Conservation (phyloP, 2,888 invertebrate species). For the Pocota personata region DNA sequence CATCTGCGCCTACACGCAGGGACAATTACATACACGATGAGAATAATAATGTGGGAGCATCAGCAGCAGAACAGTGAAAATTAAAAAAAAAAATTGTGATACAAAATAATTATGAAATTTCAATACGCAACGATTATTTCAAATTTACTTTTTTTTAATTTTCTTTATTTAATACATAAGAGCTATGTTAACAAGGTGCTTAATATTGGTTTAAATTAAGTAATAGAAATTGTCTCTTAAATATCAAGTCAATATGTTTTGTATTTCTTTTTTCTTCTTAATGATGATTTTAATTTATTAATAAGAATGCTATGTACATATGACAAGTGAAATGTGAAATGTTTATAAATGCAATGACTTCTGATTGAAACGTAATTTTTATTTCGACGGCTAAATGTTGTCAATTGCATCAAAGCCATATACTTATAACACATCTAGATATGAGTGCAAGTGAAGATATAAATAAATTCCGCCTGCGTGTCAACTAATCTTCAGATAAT, state of each 20-base stretch:
- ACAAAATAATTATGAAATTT: neutral
- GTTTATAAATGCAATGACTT: too few species aligned
- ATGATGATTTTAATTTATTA: neutral
- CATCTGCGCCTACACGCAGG: slow-evolving; percentile 8
- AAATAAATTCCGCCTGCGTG: too few species aligned
- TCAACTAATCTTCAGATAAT: too few species aligned
- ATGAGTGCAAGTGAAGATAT: too few species aligned
- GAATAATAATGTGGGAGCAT: slow-evolving; percentile 58
- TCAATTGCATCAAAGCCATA: too few species aligned
- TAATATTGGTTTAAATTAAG: neutral
- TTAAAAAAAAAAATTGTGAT: neutral
- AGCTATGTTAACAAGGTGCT: neutral
- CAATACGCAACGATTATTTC: neutral
- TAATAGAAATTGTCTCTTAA: neutral
- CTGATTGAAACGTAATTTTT: too few species aligned
- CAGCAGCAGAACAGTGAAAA: slow-evolving; percentile 26
- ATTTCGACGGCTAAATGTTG: too few species aligned
- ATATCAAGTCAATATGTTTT: neutral
- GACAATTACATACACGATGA: slow-evolving; percentile 57
- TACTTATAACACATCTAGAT: too few species aligned
- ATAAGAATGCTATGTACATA: neutral
- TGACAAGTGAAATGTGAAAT: neutral
- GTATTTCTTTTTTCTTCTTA: too few species aligned
- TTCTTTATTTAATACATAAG: neutral
- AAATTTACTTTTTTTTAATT: neutral